Evolutionary conservation across 2,888 invertebrate genomes (phyloP), one percentile per base, ranked within the genome.

Genomic region (Stenoptilia bipunctidactyla): DNA sequence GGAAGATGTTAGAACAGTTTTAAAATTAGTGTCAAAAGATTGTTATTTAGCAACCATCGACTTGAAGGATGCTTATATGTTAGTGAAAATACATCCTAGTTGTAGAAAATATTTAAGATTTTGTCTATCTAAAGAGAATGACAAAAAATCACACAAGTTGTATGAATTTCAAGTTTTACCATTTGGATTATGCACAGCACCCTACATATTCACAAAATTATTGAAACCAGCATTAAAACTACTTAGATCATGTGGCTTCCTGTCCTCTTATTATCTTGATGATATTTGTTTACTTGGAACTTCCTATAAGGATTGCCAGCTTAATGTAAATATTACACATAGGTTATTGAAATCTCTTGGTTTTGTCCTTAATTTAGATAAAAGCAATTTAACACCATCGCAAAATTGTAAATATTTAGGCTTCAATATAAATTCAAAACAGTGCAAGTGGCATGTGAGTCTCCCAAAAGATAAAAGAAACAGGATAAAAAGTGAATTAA

Each of bases 91-190:
- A 5, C 38, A 38, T 15, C 33, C 15, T 9, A 33, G 9, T 33
- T 15, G 10, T 14, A 25, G 38, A 15, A 38, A 38, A 38, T 38
- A 38, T 15, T 15, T 38, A 38, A 38, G 30, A 33, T 36, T 36
- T 36, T 10, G 15, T 35, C 15, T 15, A 5, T 8, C 13, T 12
- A 12, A 30, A 30, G 30, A 30, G n/a, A 20, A 8, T 20, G 20
- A 20, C 8, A 20, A 20, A 20, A 20, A 20, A 20, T 20, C 20
- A 20, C n/a, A 12, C 3, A 34, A 34, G 13, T 12, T 40, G n/a
- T 40, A 40, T 33, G 37, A 40, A 37, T 40, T 35, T 41, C 15
- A 37, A 9, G 37, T 37, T 14, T 15, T 38, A 9, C 41, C 41
- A 15, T 43, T 40, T 36, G 43, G 43, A 15, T 27, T 43, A 14